Evolutionary conservation across 2,888 invertebrate species (phyloP), one percentile per base, ranked within the genome.

Genomic region (Glaucopsyche alexis): DNA sequence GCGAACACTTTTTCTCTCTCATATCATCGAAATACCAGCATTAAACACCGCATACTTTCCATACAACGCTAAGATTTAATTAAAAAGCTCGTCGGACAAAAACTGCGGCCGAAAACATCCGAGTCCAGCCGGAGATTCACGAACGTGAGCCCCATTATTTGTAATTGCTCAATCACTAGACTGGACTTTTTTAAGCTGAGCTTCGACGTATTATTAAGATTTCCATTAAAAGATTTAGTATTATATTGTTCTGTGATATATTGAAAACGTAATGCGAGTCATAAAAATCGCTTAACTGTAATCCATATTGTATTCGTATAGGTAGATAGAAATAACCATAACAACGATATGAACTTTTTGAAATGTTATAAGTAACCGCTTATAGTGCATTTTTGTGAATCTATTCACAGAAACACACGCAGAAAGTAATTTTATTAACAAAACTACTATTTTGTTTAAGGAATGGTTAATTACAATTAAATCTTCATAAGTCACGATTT

Each of bases 1-100:
- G 50, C 19, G 66, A 55, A 67, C 42, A 40, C 72, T 52, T 69
- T 69, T 69, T 49, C 52, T 66, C n/a, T 67, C 67, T 52, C 72
- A 72, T 72, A 72, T 67, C 52, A 72, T 42, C 72, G 42, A 67
- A 77, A 80, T 78, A 76, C 78, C 77, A 52, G 65, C 73, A 76
- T 81, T 79, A 73, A 76, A 79, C 77, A 77, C 74, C 76, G 80
- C 85, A 88, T 90, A 89, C 86, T 89, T 89, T 86, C 85, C 84
- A 82, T 86, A 89, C 87, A 88, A 87, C 86, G 86, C 83, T 87
- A 88, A 87, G 87, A 84, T 89, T 89, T 90, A 89, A 90, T 90
- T 90, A 87, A 87, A 87, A 86, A 84, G 81, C 84, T 80, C 80
- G 82, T 80, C 77, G 78, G 73, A 79, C 84, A 87, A 89, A 90